Base-by-base conservation (phyloP, 2,888 invertebrate species). In the Microchrysa polita region DNA sequence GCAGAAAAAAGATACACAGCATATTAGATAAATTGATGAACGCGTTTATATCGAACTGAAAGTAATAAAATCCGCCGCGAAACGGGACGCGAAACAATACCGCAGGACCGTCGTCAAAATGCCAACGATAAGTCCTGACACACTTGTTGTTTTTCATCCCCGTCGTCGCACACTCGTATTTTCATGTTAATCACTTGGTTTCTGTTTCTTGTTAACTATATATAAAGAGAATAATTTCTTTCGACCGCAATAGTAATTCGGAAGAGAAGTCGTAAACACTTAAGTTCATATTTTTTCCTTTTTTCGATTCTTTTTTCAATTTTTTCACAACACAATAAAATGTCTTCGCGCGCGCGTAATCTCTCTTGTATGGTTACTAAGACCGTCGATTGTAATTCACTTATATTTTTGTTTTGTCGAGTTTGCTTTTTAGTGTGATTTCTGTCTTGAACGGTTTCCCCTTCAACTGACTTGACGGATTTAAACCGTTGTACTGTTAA, bases 401-500 rank as follows among this genome's bases (percentile, higher is more conserved):
- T 63, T 52, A 14, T 22, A n/a, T n/a, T n/a, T n/a, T n/a, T n/a
- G n/a, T n/a, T 48, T 53, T 53, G 44, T 67, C 22, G 10, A 22
- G 20, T 60, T 34, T 27, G 61, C 27, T 61, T 65, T 65, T 44
- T 20, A 27, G 2, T 10, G 10, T 40, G 16, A 16, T 27, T 40
- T 65, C 55, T 5, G 22, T 40, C 55, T n/a, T 71, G 20, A 18
- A 20, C 40, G 16, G 40, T 18, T 23, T 71, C 55, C 27, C 34
- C 1, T 7, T 71, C 16, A 10, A 20, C 40, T 18, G 40, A n/a
- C n/a, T 59, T 67, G 14, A 5, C 52, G 20, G 53, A 18, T 83
- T 83, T 84, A 84, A 81, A 84, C 84, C 78, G 84, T 81, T 78
- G 84, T 83, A 74, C 84, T 83, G 78, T 84, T 82, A 75, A 84